Conservation (phyloP, 2,797 vertebrate genomes). For the Anniella stebbinsi region DNA sequence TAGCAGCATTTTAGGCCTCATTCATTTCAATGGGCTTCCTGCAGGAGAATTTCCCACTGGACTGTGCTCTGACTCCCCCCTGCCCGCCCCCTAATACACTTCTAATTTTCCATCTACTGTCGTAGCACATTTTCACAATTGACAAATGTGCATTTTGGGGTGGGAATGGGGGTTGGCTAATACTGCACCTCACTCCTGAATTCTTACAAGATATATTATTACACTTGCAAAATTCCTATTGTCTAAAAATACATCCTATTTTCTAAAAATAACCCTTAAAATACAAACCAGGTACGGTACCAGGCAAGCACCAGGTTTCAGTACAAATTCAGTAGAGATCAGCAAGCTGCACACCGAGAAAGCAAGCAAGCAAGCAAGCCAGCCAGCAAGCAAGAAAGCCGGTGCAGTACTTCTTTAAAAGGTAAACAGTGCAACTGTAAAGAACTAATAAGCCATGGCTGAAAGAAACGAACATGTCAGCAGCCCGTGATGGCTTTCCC, state of each 20-base stretch:
- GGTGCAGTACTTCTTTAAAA: not conserved
- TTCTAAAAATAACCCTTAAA: too few species aligned
- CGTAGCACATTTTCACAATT: not conserved
- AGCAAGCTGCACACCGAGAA: too few species aligned
- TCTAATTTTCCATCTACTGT: not conserved
- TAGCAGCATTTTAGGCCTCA: too few species aligned
- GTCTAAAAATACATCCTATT: too few species aligned
- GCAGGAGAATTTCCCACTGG: not conserved
- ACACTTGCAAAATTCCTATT: not conserved
- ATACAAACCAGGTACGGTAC: too few species aligned
- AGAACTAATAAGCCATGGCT: not conserved
- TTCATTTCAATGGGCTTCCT: not conserved
- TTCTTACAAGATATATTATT: not conserved
- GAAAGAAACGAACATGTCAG: not conserved
- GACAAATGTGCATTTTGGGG: not conserved
- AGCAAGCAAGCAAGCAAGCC: not conserved
- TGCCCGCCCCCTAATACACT: not conserved
- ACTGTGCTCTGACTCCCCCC: too few species aligned
- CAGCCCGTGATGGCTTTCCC: too few species aligned
- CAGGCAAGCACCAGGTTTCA: too few species aligned
- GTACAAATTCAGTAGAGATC: too few species aligned
- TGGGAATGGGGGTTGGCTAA: not conserved
- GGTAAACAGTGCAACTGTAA: too few species aligned
- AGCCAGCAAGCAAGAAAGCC: not conserved
- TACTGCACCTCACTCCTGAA: not conserved